Evolutionary conservation across 53 echinoderm and acorn worm genomes (phyloP), one percentile per base, ranked within the genome.

Genomic region (Pentamera pediparva): DNA sequence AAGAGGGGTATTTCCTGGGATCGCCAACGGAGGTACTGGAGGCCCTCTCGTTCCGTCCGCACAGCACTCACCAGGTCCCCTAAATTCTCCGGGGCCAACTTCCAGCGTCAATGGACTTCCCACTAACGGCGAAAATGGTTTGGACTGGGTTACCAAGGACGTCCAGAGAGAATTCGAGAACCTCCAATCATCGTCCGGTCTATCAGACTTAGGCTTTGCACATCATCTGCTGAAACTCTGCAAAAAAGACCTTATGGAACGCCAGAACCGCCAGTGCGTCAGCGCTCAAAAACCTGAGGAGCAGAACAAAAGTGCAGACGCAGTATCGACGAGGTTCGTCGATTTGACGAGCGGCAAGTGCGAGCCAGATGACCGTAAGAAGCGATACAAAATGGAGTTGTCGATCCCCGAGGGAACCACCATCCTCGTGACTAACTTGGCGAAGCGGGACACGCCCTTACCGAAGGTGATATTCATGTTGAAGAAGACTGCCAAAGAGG

Each of bases 391-490:
- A 39, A 67, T 67, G 67, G 67, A 67, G 30, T 29, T 67, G 20
- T 67, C 67, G 17, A 40, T 67, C 27, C 67, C 67, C 1, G 67
- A 67, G 31, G 39, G 39, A 67, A 67, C 67, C 17, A 67, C 67
- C 22, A 67, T 67, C 67, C 67, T 67, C 27, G 67, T 67, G 13
- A 67, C 67, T 17, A 67, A 67, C 67, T 38, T 67, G 41, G 67
- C 45, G 30, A 30, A 22, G 5, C 24, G 67, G 47, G 43, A 67
- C 18, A 43, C 67, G 1, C 30, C 39, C 39, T 67, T 67, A 45
- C 67, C 67, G 30, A 67, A 67, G 11, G 67, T 67, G 67, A 67
- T 67, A 45, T 67, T 67, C 30, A 67, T 67, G 67, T 18, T 67
- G 10, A 67, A 67, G 18, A 67, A 67, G 45, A 39, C 22, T 26